phyloP scores from a whole-genome alignment of 2,888 invertebrate genomes.

The Serripes groenlandicus region DNA sequence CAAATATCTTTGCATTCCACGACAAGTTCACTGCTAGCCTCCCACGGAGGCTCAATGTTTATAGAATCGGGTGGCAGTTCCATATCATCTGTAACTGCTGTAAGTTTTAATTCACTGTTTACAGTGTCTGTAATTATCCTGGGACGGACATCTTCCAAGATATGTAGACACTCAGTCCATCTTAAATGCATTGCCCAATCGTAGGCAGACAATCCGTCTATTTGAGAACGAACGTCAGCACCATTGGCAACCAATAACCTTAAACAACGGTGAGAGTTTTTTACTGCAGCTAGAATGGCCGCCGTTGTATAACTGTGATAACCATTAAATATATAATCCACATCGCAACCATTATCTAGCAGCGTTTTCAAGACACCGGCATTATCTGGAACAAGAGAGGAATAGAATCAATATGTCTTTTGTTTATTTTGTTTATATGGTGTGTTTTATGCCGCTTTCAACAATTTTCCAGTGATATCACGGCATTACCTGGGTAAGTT shows the following conservation, averaged over 20 bases:
- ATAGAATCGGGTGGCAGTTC: too few species aligned
- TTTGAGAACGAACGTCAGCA: conserved; percentile 28
- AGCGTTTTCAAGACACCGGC: conserved; percentile 45
- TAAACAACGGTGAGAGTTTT: conserved; percentile 54
- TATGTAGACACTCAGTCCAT: conserved; percentile 46
- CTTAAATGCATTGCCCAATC: conserved; percentile 53
- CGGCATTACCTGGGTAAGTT: too few species aligned
- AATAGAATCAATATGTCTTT: too few species aligned
- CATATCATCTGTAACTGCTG: too few species aligned
- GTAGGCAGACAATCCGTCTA: conserved; percentile 38
- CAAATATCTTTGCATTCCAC: not conserved
- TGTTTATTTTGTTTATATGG: too few species aligned
- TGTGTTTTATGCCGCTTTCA: too few species aligned
- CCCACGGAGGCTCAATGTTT: too few species aligned
- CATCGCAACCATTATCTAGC: conserved; percentile 53
- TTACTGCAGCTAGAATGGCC: conserved; percentile 44
- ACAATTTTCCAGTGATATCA: too few species aligned
- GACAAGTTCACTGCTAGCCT: not conserved
- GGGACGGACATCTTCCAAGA: conserved; percentile 27
- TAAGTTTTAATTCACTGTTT: not conserved
- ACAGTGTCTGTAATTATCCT: conserved; percentile 10
- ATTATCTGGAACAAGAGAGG: conserved; percentile 65
- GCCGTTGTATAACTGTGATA: conserved; percentile 58
- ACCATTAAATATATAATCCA: conserved; percentile 58
- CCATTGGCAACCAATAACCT: conserved; percentile 53